Evolutionary conservation across 2,888 invertebrate species (phyloP).

Genomic region (Eristalis tenax): DNA sequence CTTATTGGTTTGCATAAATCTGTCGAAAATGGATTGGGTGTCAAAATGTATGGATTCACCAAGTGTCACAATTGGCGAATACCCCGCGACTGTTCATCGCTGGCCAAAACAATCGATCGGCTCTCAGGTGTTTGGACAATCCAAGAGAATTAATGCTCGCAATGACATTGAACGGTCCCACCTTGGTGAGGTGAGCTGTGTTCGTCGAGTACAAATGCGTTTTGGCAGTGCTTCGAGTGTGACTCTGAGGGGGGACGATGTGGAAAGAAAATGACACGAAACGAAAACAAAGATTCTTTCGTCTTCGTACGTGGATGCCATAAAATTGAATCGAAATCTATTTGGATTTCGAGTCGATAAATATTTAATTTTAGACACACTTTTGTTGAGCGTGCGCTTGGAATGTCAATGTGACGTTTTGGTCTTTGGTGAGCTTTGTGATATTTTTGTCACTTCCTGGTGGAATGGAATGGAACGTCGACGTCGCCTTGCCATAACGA

Average conservation of each 20-base stretch:
- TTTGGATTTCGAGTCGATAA: background rate
- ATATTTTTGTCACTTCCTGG: background rate
- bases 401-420: background rate
- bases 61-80: background rate
- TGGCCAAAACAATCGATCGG: background rate
- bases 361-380: constrained; percentile 1
- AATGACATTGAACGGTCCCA: constrained; percentile 4
- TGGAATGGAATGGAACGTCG: background rate
- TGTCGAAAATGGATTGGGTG: background rate
- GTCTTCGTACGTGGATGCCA: background rate
- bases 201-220: background rate
- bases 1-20: background rate
- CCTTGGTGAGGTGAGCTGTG: background rate
- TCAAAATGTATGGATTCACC: background rate
- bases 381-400: background rate
- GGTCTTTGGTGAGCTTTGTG: background rate
- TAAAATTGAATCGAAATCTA: background rate
- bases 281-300: background rate
- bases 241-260: background rate
- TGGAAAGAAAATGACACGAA: background rate
- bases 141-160: background rate
- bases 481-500: background rate
- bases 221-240: background rate
- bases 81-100: background rate
- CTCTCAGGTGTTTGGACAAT: constrained; percentile 2